These are phyloP conservation scores for Drosophila subpulchrella DNA, from an alignment of 1,140 invertebrate genomes.

Conservation along the genomic window DNA sequence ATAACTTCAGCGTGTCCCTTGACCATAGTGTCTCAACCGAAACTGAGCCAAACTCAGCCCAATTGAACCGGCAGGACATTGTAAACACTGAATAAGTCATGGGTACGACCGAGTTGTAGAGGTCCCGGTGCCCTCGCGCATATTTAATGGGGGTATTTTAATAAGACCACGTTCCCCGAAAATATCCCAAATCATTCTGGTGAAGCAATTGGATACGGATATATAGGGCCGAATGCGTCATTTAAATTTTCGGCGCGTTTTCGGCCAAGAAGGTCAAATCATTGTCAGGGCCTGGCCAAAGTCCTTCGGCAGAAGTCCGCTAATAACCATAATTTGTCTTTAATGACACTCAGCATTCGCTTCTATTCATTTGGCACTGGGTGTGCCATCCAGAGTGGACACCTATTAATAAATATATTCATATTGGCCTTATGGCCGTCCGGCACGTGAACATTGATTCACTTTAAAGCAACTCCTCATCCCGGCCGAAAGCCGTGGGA, in stretches of 20 bases:
- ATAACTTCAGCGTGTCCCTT: slow-evolving; percentile 32
- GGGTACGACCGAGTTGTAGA: slow-evolving; percentile 23
- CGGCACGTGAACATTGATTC: slow-evolving; percentile 42
- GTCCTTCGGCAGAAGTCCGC: slow-evolving; percentile 25
- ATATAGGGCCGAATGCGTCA: slow-evolving; percentile 33
- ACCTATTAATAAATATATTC: slow-evolving; percentile 56
- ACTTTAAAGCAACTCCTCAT: slow-evolving; percentile 23
- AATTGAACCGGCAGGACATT: slow-evolving; percentile 2
- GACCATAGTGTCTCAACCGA: slow-evolving; percentile 5
- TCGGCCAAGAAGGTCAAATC: slow-evolving; percentile 50
- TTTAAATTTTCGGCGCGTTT: slow-evolving; percentile 50
- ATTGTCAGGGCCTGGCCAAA: slow-evolving; percentile 42
- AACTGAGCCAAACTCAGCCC: neutral
- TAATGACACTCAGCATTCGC: slow-evolving; percentile 57
- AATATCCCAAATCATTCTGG: slow-evolving; percentile 40
- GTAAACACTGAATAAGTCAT: slow-evolving; percentile 22
- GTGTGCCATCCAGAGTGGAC: slow-evolving; percentile 36
- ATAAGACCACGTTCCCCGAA: slow-evolving; percentile 34
- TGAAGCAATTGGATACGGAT: slow-evolving; percentile 16
- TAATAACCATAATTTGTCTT: slow-evolving; percentile 65
- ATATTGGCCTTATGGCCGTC: slow-evolving; percentile 31
- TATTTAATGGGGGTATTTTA: slow-evolving; percentile 46
- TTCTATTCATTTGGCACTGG: slow-evolving; percentile 24
- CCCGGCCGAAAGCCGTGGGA: neutral
- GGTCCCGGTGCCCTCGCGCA: slow-evolving; percentile 33